phyloP scores from a whole-genome alignment of 2,797 vertebrate genomes.

The Typhlichthys subterraneus region DNA sequence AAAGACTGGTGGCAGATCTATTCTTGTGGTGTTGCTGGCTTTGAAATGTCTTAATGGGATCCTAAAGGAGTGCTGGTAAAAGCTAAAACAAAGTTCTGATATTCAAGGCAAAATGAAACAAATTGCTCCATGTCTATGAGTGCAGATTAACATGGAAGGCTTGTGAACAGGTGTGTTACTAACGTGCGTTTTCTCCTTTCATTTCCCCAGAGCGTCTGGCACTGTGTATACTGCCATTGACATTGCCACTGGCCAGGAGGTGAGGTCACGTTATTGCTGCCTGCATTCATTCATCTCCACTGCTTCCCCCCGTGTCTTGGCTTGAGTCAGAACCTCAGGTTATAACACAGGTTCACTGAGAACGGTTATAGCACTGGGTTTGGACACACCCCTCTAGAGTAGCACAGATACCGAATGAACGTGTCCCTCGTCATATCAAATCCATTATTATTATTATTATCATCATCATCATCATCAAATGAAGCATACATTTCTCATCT shows the following conservation, averaged over 20 bases:
- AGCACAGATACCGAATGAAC: no score
- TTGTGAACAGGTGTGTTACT: neutral
- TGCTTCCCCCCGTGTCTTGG: neutral
- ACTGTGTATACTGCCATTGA: conserved; percentile 98
- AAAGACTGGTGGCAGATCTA: neutral
- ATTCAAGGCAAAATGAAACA: neutral
- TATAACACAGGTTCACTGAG: no score
- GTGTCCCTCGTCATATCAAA: no score
- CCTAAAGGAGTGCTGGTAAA: no score
- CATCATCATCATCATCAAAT: no score
- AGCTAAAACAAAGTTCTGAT: no score
- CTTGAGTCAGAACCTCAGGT: neutral
- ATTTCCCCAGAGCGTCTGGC: conserved; percentile 87
- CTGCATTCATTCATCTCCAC: neutral
- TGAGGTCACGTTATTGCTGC: conserved; percentile 49
- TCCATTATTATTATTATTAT: no score
- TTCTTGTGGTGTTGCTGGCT: neutral
- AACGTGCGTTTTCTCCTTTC: conserved; percentile 23
- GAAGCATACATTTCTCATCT: conserved; percentile 9
- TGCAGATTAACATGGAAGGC: neutral
- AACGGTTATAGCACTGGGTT: no score
- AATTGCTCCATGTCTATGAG: neutral
- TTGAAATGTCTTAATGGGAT: neutral
- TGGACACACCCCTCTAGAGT: no score
- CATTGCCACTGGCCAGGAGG: conserved; percentile 96